Evolutionary conservation across 1,140 invertebrate genomes (phyloP).

Genomic region (Cherax quadricarinatus): DNA sequence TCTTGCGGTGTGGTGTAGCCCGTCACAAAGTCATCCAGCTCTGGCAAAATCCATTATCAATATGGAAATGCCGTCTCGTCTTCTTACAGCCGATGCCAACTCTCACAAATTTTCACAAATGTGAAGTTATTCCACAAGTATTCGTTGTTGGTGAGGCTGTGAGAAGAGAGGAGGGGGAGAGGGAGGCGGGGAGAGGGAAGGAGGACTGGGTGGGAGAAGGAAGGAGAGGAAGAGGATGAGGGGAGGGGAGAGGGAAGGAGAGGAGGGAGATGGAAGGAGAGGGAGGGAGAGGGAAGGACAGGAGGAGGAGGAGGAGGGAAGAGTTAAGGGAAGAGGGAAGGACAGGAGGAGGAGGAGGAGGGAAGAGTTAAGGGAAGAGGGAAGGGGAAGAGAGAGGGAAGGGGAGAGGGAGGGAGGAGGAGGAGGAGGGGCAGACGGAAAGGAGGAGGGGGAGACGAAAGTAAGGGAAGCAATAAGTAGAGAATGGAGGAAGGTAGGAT

Average conservation of each 20-base stretch:
- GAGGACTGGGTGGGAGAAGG: neutral
- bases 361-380: neutral
- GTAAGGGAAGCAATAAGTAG: neutral
- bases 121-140: neutral
- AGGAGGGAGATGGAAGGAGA: neutral
- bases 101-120: neutral
- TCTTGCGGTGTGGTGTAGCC: constrained; percentile 33
- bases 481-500: too few species aligned
- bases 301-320: too few species aligned
- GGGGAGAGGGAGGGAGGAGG: too few species aligned
- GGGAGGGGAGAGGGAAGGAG: neutral
- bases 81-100: constrained; percentile 28
- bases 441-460: too few species aligned
- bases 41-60: constrained; percentile 60
- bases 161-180: neutral
- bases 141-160: neutral
- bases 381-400: neutral
- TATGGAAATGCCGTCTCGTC: constrained; percentile 58
- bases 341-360: constrained; percentile 5
- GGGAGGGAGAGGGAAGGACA: neutral
- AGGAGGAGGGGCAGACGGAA: neutral
- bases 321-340: constrained; percentile 10
- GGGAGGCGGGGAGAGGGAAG: neutral
- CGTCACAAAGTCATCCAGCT: constrained; percentile 55
- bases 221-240: neutral